Percentiles rank a stretch among this genome's conserved stretches.
These are phyloP conservation scores for Nannoperca obscura DNA, from an alignment of 2,797 vertebrate genomes.

Conservation along the genomic window DNA sequence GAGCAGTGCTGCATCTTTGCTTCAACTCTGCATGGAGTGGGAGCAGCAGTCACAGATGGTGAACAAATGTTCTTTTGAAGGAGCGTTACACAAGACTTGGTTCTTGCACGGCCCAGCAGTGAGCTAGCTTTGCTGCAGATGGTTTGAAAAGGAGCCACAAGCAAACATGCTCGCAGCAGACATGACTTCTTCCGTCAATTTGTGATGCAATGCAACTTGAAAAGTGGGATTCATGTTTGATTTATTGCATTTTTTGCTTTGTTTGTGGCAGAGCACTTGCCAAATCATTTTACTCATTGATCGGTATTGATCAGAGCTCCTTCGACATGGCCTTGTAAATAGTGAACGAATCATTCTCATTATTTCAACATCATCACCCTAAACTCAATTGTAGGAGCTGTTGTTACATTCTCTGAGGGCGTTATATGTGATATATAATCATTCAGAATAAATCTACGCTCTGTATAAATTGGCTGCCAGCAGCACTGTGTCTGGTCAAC, in stretches of 20 bases:
- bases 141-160: conserved; percentile 68
- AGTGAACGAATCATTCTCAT: conserved; percentile 36
- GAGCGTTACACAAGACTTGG: conserved; percentile 75
- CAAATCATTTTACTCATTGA: conserved; percentile 61
- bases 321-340: conserved; percentile 45
- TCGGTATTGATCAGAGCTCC: conserved; percentile 51
- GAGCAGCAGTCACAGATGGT: conserved; percentile 80
- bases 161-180: conserved; percentile 58
- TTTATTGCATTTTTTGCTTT: conserved; percentile 59
- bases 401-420: conserved; percentile 2
- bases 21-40: conserved; percentile 69
- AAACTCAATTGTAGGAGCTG: conserved; percentile 19
- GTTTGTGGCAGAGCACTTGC: conserved; percentile 51
- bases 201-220: conserved; percentile 60
- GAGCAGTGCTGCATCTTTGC: conserved; percentile 51
- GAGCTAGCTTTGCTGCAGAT: conserved; percentile 70
- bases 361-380: conserved; percentile 53
- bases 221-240: conserved; percentile 38
- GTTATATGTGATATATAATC: conserved; percentile 1
- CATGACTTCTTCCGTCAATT: conserved; percentile 52
- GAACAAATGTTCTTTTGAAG: conserved; percentile 82
- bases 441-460: conserved; percentile 30
- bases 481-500: conserved; percentile 25
- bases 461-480: conserved; percentile 16
- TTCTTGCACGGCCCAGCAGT: conserved; percentile 69